phyloP scores from a whole-genome alignment of 2,113 vertebrate genomes.

The Misgurnus anguillicaudatus region DNA sequence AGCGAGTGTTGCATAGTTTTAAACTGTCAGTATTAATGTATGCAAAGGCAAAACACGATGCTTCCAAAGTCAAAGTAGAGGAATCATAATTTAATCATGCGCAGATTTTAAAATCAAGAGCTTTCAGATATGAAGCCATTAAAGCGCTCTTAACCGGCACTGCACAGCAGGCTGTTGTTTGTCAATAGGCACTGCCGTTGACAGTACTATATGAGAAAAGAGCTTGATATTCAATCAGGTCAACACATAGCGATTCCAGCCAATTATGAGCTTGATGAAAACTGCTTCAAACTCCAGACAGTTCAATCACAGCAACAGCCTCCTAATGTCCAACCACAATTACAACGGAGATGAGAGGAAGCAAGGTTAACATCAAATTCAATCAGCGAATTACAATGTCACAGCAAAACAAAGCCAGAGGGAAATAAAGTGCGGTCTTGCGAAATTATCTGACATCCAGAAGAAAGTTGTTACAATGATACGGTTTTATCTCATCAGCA shows the following conservation, averaged over 20 bases:
- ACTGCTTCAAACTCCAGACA: background rate
- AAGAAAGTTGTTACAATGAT: no score
- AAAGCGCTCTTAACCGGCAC: background rate
- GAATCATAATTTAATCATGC: slow-evolving; percentile 2
- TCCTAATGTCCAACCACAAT: slow-evolving; percentile 17
- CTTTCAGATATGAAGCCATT: slow-evolving; percentile 1
- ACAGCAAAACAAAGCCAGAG: slow-evolving; percentile 1
- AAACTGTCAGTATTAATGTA: background rate
- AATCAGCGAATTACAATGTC: background rate
- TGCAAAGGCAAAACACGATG: background rate
- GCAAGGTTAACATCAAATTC: slow-evolving; percentile 10
- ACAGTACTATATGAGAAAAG: background rate
- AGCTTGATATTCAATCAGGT: background rate
- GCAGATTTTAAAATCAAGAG: slow-evolving; percentile 9
- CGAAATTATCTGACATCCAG: no score
- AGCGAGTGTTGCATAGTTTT: slow-evolving; percentile 6
- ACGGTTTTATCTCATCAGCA: no score
- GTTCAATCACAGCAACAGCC: slow-evolving; percentile 18
- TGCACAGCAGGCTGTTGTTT: slow-evolving; percentile 15
- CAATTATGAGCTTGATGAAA: slow-evolving; percentile 15
- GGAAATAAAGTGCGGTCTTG: background rate
- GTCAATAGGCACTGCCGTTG: slow-evolving; percentile 16
- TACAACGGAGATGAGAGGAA: background rate
- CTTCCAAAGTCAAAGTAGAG: slow-evolving; percentile 9
- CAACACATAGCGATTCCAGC: background rate